phyloP scores from a whole-genome alignment of 2,888 invertebrate genomes.

The Endomychus coccineus region DNA sequence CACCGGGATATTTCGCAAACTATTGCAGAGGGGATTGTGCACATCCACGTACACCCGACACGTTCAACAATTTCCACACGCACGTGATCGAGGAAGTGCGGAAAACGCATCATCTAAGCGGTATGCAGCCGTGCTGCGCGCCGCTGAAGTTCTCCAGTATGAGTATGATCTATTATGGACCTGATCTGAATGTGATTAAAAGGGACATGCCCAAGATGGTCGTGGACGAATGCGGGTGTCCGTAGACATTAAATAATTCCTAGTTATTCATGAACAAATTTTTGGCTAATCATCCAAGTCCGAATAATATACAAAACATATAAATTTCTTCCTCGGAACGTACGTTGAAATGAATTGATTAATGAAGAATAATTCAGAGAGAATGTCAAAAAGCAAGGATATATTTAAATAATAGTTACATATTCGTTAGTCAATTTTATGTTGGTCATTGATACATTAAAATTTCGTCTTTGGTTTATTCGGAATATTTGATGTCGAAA shows the following conservation, averaged over 20 bases:
- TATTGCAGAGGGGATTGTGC: conserved; percentile 89
- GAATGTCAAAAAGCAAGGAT: too few relatives aligned
- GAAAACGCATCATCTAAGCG: conserved; percentile 63
- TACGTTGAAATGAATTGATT: too few relatives aligned
- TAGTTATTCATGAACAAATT: conserved; percentile 1
- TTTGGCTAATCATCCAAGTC: background rate
- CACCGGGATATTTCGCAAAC: conserved; percentile 76
- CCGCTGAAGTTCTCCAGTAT: conserved; percentile 88
- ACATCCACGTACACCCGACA: conserved; percentile 68
- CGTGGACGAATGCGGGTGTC: conserved; percentile 92
- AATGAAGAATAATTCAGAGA: too few relatives aligned
- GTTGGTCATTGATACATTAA: too few relatives aligned
- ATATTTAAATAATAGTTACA: too few relatives aligned
- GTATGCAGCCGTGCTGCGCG: conserved; percentile 87
- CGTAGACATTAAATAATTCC: conserved; percentile 47
- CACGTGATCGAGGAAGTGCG: conserved; percentile 87
- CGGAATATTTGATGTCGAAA: too few relatives aligned
- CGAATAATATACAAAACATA: too few relatives aligned
- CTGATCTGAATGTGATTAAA: conserved; percentile 84
- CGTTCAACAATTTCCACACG: conserved; percentile 81
- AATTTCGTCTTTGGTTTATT: too few relatives aligned
- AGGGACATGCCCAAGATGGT: conserved; percentile 93
- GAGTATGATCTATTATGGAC: conserved; percentile 87
- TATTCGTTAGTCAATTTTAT: too few relatives aligned
- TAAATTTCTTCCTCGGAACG: too few relatives aligned